phyloP scores from a whole-genome alignment of 1,140 invertebrate genomes.

The Lepeophtheirus salmonis region DNA sequence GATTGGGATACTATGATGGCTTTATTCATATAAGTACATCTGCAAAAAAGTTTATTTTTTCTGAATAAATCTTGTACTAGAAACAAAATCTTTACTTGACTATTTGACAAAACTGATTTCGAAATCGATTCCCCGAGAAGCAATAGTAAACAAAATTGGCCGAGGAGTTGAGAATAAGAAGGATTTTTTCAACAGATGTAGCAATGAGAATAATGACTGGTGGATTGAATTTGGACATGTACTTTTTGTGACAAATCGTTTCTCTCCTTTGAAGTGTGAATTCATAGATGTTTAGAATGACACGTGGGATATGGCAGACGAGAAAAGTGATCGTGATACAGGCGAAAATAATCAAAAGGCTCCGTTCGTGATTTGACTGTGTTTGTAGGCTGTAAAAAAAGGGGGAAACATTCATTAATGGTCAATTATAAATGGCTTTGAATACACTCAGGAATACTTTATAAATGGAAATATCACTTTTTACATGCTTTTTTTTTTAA shows the following conservation, averaged over 20 bases:
- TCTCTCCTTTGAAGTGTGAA: neutral
- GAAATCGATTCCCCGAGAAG: slow-evolving; percentile 2
- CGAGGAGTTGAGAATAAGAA: neutral
- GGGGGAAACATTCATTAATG: no score
- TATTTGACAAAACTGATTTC: slow-evolving; percentile 1
- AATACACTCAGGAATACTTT: no score
- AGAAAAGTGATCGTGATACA: neutral
- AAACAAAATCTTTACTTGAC: no score
- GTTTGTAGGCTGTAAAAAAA: neutral
- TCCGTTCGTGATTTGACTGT: neutral
- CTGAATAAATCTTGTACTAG: no score
- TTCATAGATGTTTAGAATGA: slow-evolving; percentile 2
- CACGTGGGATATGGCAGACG: neutral
- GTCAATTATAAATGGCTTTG: no score
- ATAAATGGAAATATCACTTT: no score
- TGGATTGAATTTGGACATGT: neutral
- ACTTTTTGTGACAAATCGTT: neutral
- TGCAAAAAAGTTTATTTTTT: no score
- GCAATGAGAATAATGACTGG: neutral
- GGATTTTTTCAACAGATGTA: slow-evolving; percentile 3
- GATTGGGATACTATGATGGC: no score
- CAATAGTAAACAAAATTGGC: slow-evolving; percentile 9
- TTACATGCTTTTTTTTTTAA: no score
- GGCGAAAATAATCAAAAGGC: neutral
- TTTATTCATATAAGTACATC: no score